Evolutionary conservation across 2,888 invertebrate species (phyloP).

Genomic region (Peribatodes rhomboidaria): DNA sequence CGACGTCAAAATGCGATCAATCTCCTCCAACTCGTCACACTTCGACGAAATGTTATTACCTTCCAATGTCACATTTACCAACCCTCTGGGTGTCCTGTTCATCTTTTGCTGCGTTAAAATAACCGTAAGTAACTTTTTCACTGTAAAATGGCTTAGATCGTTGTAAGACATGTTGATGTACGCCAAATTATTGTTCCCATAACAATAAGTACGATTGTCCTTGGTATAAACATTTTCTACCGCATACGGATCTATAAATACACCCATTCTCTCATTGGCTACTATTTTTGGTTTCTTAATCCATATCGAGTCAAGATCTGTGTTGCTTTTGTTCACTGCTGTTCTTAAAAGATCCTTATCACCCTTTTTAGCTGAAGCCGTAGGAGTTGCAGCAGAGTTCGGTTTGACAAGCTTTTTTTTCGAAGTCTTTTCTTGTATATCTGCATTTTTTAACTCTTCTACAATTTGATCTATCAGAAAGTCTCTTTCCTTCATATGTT

Average conservation of each 20-base stretch:
- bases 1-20: constrained; percentile 3
- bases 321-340: not conserved
- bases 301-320: constrained; percentile 5
- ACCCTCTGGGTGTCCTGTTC: not conserved
- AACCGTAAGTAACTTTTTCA: constrained; percentile 6
- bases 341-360: constrained; percentile 2
- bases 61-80: constrained; percentile 4
- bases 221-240: not conserved
- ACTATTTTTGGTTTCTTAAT: constrained; percentile 7
- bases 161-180: constrained; percentile 19
- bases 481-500: constrained; percentile 3
- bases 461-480: constrained; percentile 1
- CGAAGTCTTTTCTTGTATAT: not conserved
- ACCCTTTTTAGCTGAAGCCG: not conserved
- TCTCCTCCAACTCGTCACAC: constrained; percentile 5
- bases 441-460: not conserved
- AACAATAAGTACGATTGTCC: not conserved
- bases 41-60: constrained; percentile 4
- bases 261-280: not conserved
- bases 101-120: not conserved
- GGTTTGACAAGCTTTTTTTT: constrained; percentile 4
- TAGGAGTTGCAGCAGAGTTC: not conserved
- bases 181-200: constrained; percentile 9
- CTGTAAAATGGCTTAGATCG: constrained; percentile 4
- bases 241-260: constrained; percentile 3